phyloP scores from a whole-genome alignment of 2,888 invertebrate species.

The Malacosoma neustria region DNA sequence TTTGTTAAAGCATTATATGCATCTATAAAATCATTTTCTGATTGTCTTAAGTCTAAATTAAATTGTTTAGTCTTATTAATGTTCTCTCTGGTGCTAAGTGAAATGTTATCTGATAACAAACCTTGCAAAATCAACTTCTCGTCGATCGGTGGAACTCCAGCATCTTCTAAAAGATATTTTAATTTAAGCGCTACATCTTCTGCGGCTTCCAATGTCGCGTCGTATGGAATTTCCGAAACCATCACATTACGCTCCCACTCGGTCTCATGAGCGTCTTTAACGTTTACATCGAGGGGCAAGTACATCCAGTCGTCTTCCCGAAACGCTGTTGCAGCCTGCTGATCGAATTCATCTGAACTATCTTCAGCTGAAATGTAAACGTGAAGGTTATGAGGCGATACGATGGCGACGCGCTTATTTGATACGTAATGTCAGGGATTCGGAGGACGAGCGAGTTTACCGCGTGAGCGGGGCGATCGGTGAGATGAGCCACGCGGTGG shows the following conservation, averaged over 20 bases:
- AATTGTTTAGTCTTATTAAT: conserved; percentile 18
- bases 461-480: conserved; percentile 49
- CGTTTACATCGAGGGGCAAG: conserved; percentile 40
- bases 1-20: conserved; percentile 63
- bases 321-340: conserved; percentile 34
- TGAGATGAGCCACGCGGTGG: conserved; percentile 32
- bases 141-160: conserved; percentile 40
- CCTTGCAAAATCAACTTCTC: conserved; percentile 46
- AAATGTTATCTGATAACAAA: conserved; percentile 28
- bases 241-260: conserved; percentile 8
- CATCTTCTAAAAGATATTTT: conserved; percentile 41
- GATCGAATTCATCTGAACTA: conserved; percentile 68
- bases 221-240: conserved; percentile 8
- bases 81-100: conserved; percentile 13
- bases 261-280: conserved; percentile 15
- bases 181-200: conserved; percentile 43
- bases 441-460: conserved; percentile 47
- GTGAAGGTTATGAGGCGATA: conserved; percentile 56
- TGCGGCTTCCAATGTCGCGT: conserved; percentile 16
- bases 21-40: conserved; percentile 65
- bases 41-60: conserved; percentile 46
- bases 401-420: conserved; percentile 34
- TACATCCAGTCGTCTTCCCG: conserved; percentile 65
- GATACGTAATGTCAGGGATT: conserved; percentile 37
- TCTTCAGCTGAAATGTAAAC: conserved; percentile 69